Evolutionary conservation across 2,113 vertebrate genomes (phyloP), one percentile per base, ranked within the genome.

Genomic region (Melanerpes aurifrons): DNA sequence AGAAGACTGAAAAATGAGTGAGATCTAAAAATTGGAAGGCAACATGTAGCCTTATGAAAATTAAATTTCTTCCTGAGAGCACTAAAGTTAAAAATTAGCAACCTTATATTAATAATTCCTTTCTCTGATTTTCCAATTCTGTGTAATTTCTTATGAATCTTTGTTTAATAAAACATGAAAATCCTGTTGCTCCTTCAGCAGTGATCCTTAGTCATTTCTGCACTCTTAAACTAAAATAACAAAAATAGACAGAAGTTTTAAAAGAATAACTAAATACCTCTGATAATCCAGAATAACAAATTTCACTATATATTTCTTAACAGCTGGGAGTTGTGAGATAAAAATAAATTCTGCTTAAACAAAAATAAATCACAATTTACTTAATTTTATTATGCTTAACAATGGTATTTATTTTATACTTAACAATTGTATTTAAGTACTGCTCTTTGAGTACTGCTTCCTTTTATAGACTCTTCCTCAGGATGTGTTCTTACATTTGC

Each of bases 11-110:
- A 85, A 90, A 61, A 87, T 37, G 53, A 91, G 85, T 77, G 53
- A 67, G 77, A 72, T 70, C 63, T 89, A 70, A 54, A 73, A 76
- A 94, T 73, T 64, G 67, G 78, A 95, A 93, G 53, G 43, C 47
- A 92, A 32, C 8, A 2, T 25, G 64, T 21, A 90, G 81, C 54
- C 61, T 86, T 81, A 82, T 79, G 63, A 92, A 92, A 89, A 95
- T 68, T 76, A 79, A 54, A 5, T 53, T 89, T 90, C 84, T 87
- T 92, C 47, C 22, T 67, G 45, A 19, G 53, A 85, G 56, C 11
- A 12, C 11, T 81, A 4, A 84, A 89, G 57, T 82, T 85, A 70
- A 88, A 89, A 90, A 93, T 73, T 86, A 78, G 88, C 90, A 89
- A 79, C 47, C 35, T 93, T 56, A 12, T 32, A n/a, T 72, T 78